Evolutionary conservation across 2,888 invertebrate genomes (phyloP).

Genomic region (Clepsis dumicolana): DNA sequence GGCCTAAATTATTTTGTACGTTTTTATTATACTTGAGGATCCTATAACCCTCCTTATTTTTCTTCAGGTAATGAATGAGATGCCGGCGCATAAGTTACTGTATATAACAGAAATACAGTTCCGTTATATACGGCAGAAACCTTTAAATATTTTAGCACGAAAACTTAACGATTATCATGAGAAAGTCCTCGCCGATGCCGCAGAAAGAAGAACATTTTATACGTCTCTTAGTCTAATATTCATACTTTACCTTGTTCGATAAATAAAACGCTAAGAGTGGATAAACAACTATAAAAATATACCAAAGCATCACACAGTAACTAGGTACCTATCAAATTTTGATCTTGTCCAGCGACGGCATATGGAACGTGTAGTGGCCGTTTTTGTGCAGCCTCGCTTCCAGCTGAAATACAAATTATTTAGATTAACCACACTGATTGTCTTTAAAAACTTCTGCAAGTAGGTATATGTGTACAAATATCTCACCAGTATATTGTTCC

Average conservation of each 20-base stretch:
- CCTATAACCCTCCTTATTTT: not conserved
- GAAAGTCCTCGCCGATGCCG: constrained; percentile 48
- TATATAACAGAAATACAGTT: constrained; percentile 67
- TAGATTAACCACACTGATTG: not conserved
- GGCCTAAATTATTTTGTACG: too few relatives aligned
- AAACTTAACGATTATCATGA: constrained; percentile 59
- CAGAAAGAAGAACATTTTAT: constrained; percentile 32
- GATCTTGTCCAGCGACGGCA: constrained; percentile 65
- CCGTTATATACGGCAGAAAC: constrained; percentile 61
- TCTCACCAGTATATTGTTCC: constrained; percentile 67
- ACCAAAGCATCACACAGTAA: constrained; percentile 42
- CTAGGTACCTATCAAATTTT: constrained; percentile 57
- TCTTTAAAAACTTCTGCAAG: not conserved
- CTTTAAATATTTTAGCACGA: constrained; percentile 66
- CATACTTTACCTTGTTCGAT: not conserved
- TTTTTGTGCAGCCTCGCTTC: constrained; percentile 64
- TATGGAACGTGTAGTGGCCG: constrained; percentile 67
- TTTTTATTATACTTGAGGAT: too few relatives aligned
- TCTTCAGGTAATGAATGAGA: constrained; percentile 70
- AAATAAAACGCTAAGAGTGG: constrained; percentile 1
- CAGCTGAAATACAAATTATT: constrained; percentile 60
- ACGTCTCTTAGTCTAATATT: constrained; percentile 11
- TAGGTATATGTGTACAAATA: not conserved
- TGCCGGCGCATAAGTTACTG: constrained; percentile 61
- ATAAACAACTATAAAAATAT: not conserved